Conservation (phyloP, 2,888 invertebrate genomes). For the Patella caerulea region DNA sequence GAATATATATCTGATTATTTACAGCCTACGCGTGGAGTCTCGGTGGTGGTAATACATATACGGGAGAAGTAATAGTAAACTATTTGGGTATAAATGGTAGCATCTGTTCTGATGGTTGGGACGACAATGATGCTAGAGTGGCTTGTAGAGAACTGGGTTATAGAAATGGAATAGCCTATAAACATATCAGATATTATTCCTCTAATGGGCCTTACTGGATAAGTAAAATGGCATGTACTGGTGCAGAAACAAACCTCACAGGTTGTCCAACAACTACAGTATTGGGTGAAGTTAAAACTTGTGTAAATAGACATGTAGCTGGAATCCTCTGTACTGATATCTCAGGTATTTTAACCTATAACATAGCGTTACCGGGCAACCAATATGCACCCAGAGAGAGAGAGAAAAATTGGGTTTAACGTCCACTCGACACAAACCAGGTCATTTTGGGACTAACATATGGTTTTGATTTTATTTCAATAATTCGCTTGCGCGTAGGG, state of each 20-base stretch:
- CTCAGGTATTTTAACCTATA: conserved; percentile 39
- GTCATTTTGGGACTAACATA: no score
- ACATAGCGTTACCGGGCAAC: no score
- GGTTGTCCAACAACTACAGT: conserved; percentile 43
- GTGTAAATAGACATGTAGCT: conserved; percentile 43
- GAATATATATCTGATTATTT: background rate
- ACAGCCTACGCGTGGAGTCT: conserved; percentile 44
- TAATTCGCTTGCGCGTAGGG: no score
- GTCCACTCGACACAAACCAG: no score
- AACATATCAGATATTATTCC: conserved; percentile 50
- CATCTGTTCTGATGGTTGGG: conserved; percentile 58
- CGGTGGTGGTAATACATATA: conserved; percentile 48
- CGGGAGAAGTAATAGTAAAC: conserved; percentile 51
- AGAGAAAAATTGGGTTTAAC: no score
- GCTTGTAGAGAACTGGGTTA: conserved; percentile 56
- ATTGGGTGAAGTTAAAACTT: conserved; percentile 49
- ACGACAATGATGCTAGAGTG: conserved; percentile 55
- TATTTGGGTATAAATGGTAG: conserved; percentile 54
- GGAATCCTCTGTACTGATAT: conserved; percentile 56
- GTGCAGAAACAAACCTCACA: conserved; percentile 47
- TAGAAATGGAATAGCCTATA: conserved; percentile 56
- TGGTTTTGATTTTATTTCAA: no score
- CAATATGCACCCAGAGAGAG: no score
- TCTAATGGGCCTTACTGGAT: conserved; percentile 76
- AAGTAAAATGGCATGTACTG: conserved; percentile 57